Conservation (phyloP, 2,797 vertebrate genomes). For the Lepus oiostolus region DNA sequence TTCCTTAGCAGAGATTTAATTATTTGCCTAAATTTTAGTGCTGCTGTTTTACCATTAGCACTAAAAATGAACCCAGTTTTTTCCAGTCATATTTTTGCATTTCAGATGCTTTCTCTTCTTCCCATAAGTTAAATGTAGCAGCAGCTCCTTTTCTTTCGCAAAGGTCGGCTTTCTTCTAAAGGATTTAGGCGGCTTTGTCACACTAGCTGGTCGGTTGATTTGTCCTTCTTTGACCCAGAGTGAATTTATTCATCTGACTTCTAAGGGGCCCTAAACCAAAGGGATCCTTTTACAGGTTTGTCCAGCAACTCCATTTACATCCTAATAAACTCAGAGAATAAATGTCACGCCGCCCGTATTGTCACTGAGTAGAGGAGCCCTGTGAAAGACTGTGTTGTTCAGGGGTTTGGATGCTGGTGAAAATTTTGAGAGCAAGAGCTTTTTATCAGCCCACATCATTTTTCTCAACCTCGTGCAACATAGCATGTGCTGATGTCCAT, state of each 20-base stretch:
- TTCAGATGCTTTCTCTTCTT: conserved; percentile 2
- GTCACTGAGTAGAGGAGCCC: neutral
- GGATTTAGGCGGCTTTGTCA: conserved; percentile 42
- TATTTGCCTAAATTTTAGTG: neutral
- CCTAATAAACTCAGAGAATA: conserved; percentile 55
- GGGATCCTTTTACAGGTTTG: conserved; percentile 71
- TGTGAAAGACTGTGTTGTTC: conserved; percentile 20
- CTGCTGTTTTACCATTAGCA: neutral
- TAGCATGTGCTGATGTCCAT: neutral
- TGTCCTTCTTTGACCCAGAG: conserved; percentile 73
- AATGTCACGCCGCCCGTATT: neutral
- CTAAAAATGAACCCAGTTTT: neutral
- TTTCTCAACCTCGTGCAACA: neutral
- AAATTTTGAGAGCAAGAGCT: neutral
- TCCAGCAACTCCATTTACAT: conserved; percentile 73
- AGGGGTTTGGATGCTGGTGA: neutral
- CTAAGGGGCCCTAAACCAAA: conserved; percentile 44
- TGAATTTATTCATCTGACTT: conserved; percentile 69
- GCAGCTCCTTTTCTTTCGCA: conserved; percentile 42
- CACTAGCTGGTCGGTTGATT: neutral
- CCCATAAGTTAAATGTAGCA: neutral
- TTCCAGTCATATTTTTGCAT: neutral
- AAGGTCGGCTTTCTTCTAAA: conserved; percentile 56
- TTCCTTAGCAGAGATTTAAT: conserved; percentile 11
- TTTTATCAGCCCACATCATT: neutral